Percentiles rank a stretch among this genome's conserved stretches.
Evolutionary conservation across 1,140 invertebrate species (phyloP).

Genomic region (Trachymyrmex cornetzi): DNA sequence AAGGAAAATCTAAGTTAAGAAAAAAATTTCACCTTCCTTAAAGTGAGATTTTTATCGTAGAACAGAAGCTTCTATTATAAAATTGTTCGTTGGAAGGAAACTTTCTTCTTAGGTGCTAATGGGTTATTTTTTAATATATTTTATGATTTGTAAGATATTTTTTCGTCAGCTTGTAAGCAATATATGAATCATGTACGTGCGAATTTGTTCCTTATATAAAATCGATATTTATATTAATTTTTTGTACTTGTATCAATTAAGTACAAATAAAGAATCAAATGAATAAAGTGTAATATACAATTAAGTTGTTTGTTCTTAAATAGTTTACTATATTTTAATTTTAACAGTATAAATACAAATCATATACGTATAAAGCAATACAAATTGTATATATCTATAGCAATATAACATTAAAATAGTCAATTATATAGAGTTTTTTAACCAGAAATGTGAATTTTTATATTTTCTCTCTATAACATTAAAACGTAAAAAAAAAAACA

Average conservation of each 20-base stretch:
- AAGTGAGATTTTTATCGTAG: conserved; percentile 36
- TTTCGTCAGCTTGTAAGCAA: neutral
- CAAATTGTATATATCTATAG: too few relatives aligned
- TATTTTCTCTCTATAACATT: neutral
- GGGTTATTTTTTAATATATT: conserved; percentile 45
- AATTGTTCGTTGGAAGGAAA: conserved; percentile 25
- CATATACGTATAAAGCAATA: neutral
- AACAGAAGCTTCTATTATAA: conserved; percentile 44
- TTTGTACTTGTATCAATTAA: neutral
- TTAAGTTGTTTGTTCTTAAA: neutral
- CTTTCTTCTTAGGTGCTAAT: conserved; percentile 52
- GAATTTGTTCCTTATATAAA: neutral
- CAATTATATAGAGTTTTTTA: neutral
- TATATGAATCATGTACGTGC: too few relatives aligned
- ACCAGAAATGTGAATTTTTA: neutral
- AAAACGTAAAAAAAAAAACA: conserved; percentile 12
- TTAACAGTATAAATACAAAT: too few relatives aligned
- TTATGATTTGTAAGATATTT: conserved; percentile 38
- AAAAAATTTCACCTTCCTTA: conserved; percentile 30
- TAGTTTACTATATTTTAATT: neutral
- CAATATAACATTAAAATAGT: neutral
- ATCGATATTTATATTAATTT: neutral
- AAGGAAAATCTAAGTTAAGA: conserved; percentile 27
- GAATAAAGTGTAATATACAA: neutral
- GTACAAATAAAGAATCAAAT: neutral